phyloP scores from a whole-genome alignment of 2,113 vertebrate genomes.

The Sciurus niger region DNA sequence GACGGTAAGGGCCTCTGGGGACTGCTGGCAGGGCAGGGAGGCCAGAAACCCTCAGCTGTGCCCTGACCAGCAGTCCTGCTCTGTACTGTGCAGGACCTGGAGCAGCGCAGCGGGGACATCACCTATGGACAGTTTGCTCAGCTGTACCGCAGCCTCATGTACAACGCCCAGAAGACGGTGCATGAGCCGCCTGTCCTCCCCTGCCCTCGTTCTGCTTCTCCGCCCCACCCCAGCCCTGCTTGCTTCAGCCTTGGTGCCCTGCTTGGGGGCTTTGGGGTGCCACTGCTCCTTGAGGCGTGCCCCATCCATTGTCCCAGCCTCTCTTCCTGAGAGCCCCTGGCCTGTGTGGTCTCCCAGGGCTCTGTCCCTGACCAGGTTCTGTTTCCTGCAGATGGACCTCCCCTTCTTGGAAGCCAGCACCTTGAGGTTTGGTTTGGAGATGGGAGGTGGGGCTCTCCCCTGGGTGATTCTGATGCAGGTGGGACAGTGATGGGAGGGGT shows the following conservation, averaged over 20 bases:
- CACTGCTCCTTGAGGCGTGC: background rate
- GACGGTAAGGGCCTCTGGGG: constrained; percentile 89
- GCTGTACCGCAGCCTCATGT: constrained; percentile 98
- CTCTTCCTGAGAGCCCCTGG: constrained; percentile 69
- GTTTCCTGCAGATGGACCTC: constrained; percentile 93
- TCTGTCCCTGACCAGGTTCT: constrained; percentile 76
- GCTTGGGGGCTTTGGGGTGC: constrained; percentile 51
- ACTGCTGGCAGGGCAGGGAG: background rate
- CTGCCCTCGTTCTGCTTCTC: background rate
- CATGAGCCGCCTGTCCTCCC: constrained; percentile 80
- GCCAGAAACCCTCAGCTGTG: background rate
- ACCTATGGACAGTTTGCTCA: constrained; percentile 97
- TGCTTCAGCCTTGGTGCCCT: constrained; percentile 35
- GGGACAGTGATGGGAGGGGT: background rate
- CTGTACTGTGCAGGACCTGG: constrained; percentile 91
- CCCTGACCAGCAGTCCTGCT: background rate
- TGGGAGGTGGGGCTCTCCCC: constrained; percentile 41
- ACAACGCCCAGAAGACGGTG: constrained; percentile 97
- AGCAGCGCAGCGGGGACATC: constrained; percentile 96
- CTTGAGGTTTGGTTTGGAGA: constrained; percentile 81
- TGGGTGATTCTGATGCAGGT: background rate
- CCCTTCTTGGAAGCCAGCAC: constrained; percentile 90
- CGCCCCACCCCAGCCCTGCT: background rate
- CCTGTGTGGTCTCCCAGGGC: background rate
- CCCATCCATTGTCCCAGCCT: constrained; percentile 41